Evolutionary conservation across 2,888 invertebrate species (phyloP), one percentile per base, ranked within the genome.

Genomic region (Tortricodes alternella): DNA sequence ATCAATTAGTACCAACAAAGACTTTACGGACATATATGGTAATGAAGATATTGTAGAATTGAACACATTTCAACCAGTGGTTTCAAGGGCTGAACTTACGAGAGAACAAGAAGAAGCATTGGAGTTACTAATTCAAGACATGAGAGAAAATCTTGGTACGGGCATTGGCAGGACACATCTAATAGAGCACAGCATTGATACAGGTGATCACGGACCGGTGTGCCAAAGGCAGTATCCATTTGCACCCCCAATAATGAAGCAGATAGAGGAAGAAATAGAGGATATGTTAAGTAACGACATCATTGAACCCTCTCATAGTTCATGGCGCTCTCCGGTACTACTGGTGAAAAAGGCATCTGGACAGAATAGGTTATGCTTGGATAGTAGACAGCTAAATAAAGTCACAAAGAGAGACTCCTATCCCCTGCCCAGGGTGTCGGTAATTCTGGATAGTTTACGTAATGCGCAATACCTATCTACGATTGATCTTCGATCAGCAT

Each of bases 341-440:
- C 3, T 60, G 0, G 57, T 53, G 0, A 52, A 53, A 19, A 59
- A 59, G 15, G 7, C 49, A 3, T 32, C 32, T 9, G 59, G 55
- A 4, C 11, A 38, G 8, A 53, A 46, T 27, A 19, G 59, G 19
- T 9, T 59, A 1, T 65, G 65, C 29, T 55, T 65, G 13, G 64
- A 64, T 13, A 62, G 61, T 16, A 18, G 62, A 9, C 55, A 61
- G 21, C 16, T 64, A 13, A 65, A 65, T 52, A 51, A 34, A 16
- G 35, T 59, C 0, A 63, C 63, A 0, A 62, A 59, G 27, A 48
- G 7, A 8, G 59, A 59, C 19, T 5, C 53, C 1, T 59, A 59
- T 15, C 53, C 50, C 0, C n/a, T 41, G 9, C 41, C 41, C 0
- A 5, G 41, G 4, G 41, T 41, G 1, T 3, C 29, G 1, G 7